phyloP scores from a whole-genome alignment of 2,797 vertebrate genomes.

The Danionella dracula region DNA sequence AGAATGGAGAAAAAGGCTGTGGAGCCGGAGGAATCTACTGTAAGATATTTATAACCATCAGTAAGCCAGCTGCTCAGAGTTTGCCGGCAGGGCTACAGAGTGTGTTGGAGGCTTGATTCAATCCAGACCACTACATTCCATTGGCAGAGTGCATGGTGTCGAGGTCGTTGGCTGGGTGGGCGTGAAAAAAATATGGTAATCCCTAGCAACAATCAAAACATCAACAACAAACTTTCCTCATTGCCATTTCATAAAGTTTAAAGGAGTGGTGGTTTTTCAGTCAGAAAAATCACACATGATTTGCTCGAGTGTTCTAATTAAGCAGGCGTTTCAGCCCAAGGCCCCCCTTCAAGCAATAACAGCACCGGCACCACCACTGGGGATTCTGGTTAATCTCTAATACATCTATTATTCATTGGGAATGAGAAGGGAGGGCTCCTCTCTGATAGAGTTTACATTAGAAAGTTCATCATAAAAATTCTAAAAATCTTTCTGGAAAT shows the following conservation, averaged over 20 bases:
- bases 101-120: constrained; percentile 12
- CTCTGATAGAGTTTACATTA: not conserved
- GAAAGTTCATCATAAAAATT: not conserved
- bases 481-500: too few species aligned
- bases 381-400: constrained; percentile 47
- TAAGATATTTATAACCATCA: constrained; percentile 65
- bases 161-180: constrained; percentile 23
- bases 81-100: constrained; percentile 3
- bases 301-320: constrained; percentile 53
- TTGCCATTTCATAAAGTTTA: too few species aligned
- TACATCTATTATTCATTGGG: constrained; percentile 72
- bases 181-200: constrained; percentile 36
- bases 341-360: constrained; percentile 55
- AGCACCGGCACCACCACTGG: constrained; percentile 16
- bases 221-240: constrained; percentile 36
- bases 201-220: constrained; percentile 65
- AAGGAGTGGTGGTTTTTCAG: too few species aligned
- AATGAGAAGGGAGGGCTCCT: constrained; percentile 46
- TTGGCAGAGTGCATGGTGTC: not conserved
- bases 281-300: too few species aligned
- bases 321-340: constrained; percentile 44
- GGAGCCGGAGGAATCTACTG: constrained; percentile 42
- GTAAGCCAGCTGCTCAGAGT: constrained; percentile 58
- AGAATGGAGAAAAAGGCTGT: constrained; percentile 1
- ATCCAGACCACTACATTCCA: constrained; percentile 43